phyloP scores from a whole-genome alignment of 2,113 vertebrate species.

The Mormyrus iriodes region DNA sequence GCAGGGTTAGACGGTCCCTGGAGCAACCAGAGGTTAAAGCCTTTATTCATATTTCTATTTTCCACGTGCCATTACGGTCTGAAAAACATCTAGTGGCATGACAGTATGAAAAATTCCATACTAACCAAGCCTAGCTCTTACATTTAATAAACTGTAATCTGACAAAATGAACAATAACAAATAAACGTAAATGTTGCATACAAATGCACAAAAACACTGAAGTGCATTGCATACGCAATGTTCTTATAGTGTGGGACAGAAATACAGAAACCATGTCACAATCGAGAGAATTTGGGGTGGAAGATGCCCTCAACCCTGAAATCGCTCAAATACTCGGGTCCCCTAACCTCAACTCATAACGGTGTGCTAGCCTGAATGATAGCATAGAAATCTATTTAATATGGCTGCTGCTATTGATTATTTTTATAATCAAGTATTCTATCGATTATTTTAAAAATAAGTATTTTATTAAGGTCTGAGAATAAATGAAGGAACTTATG shows the following conservation, averaged over 20 bases:
- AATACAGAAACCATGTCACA: not conserved
- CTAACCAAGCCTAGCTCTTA: not conserved
- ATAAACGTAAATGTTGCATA: not conserved
- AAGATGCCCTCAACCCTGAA: not conserved
- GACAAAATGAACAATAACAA: not conserved
- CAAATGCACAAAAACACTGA: not conserved
- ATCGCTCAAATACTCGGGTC: not conserved
- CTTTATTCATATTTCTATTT: not conserved
- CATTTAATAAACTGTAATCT: not conserved
- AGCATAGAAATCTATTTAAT: not conserved
- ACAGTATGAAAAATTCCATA: not conserved
- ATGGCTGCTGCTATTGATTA: not conserved
- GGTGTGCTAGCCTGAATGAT: not conserved
- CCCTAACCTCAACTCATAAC: not conserved
- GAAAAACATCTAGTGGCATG: not conserved
- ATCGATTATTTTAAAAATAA: not conserved
- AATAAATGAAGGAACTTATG: not conserved
- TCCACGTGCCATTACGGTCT: not conserved
- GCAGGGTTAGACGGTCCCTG: not conserved
- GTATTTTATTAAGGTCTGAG: not conserved
- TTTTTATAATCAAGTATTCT: not conserved
- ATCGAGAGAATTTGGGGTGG: not conserved
- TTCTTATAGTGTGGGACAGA: not conserved
- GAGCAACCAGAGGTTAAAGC: not conserved
- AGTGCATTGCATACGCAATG: not conserved